These are phyloP conservation scores for Melieria picta DNA, from an alignment of 2,888 invertebrate genomes.

Conservation along the genomic window DNA sequence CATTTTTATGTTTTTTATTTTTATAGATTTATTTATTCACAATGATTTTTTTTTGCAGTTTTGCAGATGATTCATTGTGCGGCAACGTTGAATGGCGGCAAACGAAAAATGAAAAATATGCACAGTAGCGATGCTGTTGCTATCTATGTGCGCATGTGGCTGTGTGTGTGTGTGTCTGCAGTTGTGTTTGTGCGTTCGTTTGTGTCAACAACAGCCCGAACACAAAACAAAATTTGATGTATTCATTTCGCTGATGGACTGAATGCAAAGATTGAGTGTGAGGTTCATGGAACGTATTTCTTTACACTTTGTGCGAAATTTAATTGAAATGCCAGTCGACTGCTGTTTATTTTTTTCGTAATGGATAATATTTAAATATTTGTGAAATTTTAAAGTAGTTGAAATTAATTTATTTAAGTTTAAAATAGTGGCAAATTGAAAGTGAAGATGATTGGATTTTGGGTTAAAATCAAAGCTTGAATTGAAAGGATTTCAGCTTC, in stretches of 20 bases:
- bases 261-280: slow-evolving; percentile 8
- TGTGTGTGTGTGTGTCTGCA: background rate
- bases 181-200: background rate
- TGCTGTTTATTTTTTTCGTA: no score
- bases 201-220: slow-evolving; percentile 2
- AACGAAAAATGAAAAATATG: slow-evolving; percentile 15
- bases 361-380: no score
- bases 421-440: no score
- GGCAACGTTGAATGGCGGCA: no score
- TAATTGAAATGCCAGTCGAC: no score
- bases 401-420: no score
- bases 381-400: no score
- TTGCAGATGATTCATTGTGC: slow-evolving; percentile 15
- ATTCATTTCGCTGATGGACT: slow-evolving; percentile 48
- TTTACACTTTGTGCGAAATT: no score
- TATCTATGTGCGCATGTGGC: background rate
- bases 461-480: no score
- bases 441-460: no score
- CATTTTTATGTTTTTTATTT: slow-evolving; percentile 20
- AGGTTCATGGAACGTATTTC: background rate
- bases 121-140: slow-evolving; percentile 1
- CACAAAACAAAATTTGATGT: slow-evolving; percentile 41
- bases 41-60: slow-evolving; percentile 10
- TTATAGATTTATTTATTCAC: slow-evolving; percentile 37
- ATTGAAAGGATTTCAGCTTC: no score